Base-by-base conservation (phyloP, 2,888 invertebrate species). In the Drosophila meridionalis region DNA sequence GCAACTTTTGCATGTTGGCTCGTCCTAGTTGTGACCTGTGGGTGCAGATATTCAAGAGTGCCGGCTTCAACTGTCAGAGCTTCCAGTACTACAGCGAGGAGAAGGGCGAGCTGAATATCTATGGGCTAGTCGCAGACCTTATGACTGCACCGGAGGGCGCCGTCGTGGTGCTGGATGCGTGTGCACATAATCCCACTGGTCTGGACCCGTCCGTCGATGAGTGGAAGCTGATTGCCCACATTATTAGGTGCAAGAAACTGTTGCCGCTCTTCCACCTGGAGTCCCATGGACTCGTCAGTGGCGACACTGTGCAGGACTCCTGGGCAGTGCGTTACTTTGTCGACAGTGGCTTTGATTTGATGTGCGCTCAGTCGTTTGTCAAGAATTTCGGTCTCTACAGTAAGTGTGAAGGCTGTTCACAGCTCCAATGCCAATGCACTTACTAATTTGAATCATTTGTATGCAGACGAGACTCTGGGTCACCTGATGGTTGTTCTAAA, bases 181-280 rank as follows among this genome's bases (percentile, higher is more conserved):
- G 83, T 48, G 71, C 76, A 28, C 78, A 82, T 11, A 78, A 76
- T 76, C 73, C 81, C 14, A 83, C 78, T 34, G 67, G 76, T 20
- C 20, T 78, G 34, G 68, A 71, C 36, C 76, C 81, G 11, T 59
- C 55, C 50, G 52, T 64, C 43, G 82, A 83, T 52, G 82, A 81
- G 57, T 82, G 82, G 78, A 75, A 76, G 43, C 73, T 82, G 34
- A 76, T 82, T 55, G 76, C 70, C 12, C 78, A 80, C 58, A 73
- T 81, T 57, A 61, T 80, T 34, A 78, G 65, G 68, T 82, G 82
- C 66, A 83, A 78, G 69, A 78, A 78, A 60, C 66, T 83, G 73
- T 28, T 80, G 32, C 78, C 82, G 2, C 11, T 83, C 2, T 81
- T 83, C 28, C 69, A 78, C 65, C n/a, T 82, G 61, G 78, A 78